Evolutionary conservation across 2,888 invertebrate genomes (phyloP).

Genomic region (Megaustenia siamemsis): DNA sequence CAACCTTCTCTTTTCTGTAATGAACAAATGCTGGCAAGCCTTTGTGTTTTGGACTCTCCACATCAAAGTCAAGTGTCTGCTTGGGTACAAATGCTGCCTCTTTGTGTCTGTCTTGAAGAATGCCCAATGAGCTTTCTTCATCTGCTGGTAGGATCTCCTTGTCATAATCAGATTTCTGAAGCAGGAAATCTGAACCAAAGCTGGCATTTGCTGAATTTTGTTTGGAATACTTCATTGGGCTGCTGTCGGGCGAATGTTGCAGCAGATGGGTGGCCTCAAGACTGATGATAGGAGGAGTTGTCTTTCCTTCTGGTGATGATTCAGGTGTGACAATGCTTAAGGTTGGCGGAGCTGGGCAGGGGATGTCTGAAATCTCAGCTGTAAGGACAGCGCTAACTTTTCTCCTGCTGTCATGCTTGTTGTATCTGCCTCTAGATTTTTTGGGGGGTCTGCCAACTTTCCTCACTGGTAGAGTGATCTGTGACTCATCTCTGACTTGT

Average conservation of each 20-base stretch:
- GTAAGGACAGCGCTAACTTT: background rate
- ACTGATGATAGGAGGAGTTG: background rate
- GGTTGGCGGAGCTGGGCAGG: background rate
- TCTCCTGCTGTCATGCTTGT: conserved; percentile 8
- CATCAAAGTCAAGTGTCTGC: background rate
- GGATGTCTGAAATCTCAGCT: background rate
- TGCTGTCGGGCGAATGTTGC: background rate
- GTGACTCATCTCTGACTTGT: too few relatives aligned
- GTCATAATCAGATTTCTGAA: conserved; percentile 9
- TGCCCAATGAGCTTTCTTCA: too few relatives aligned
- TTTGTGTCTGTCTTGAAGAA: background rate
- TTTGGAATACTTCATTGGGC: conserved; percentile 5
- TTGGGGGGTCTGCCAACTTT: conserved; percentile 29
- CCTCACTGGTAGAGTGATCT: background rate
- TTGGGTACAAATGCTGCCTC: background rate
- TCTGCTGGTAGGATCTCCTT: background rate
- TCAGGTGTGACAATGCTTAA: background rate
- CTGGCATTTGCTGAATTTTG: background rate
- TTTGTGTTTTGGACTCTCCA: too few relatives aligned
- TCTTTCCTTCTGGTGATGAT: conserved; percentile 10
- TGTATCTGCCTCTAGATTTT: background rate
- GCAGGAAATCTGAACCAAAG: conserved; percentile 43
- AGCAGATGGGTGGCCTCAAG: background rate
- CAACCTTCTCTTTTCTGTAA: background rate
- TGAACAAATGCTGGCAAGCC: conserved; percentile 42